Conservation (phyloP, 1,140 invertebrate genomes). For the Trachelipus rathkii region DNA sequence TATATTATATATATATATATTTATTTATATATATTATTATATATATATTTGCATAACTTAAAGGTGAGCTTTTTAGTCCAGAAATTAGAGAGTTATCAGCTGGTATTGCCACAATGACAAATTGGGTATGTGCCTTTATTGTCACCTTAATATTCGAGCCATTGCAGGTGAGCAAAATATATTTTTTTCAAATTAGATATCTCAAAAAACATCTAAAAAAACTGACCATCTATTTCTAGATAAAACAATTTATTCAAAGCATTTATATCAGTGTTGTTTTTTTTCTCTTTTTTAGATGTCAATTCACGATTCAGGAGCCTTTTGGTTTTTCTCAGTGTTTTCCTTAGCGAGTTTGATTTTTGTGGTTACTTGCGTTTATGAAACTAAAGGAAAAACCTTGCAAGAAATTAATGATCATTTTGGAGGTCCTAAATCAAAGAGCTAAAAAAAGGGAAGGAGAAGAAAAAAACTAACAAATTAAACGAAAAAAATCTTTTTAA, state of each 20-base stretch:
- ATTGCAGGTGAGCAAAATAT: constrained; percentile 50
- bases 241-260: too few relatives aligned
- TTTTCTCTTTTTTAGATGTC: neutral
- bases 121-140: constrained; percentile 74
- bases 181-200: neutral
- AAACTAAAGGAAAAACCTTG: constrained; percentile 53
- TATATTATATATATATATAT: too few relatives aligned
- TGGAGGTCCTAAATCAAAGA: constrained; percentile 46
- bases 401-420: constrained; percentile 52
- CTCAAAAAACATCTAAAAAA: too few relatives aligned
- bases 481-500: too few relatives aligned
- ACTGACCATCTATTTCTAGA: too few relatives aligned
- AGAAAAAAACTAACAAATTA: too few relatives aligned
- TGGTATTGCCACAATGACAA: constrained; percentile 67
- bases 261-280: too few relatives aligned
- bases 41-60: neutral
- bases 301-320: constrained; percentile 33
- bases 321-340: constrained; percentile 49
- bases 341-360: constrained; percentile 40
- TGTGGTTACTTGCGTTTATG: constrained; percentile 50
- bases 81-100: constrained; percentile 72
- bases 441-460: neutral
- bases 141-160: constrained; percentile 69
- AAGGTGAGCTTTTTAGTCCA: constrained; percentile 69
- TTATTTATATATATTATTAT: too few relatives aligned